Evolutionary conservation across 92 coral and sea anemone species (phyloP).

Genomic region (Parazoanthus atlanticus): DNA sequence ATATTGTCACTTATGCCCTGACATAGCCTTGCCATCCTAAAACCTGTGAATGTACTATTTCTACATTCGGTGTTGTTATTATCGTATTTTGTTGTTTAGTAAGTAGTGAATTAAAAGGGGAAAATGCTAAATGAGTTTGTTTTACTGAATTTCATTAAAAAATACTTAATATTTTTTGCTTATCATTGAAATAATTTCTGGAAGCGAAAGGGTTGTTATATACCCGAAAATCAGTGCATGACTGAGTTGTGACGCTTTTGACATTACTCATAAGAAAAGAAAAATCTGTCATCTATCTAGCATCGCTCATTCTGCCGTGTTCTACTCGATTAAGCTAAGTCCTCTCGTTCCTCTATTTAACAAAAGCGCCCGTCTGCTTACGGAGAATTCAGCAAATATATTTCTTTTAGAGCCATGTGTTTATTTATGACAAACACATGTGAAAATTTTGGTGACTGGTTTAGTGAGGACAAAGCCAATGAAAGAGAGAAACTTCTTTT

Average conservation of each 20-base stretch:
- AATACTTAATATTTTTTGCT: background rate
- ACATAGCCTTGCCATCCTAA: background rate
- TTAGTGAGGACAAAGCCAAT: conserved; percentile 38
- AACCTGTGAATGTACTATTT: background rate
- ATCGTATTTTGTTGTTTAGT: background rate
- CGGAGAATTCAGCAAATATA: conserved; percentile 36
- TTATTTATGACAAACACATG: conserved; percentile 45
- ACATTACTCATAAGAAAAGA: background rate
- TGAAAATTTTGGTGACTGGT: conserved; percentile 21
- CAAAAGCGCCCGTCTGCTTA: conserved; percentile 23
- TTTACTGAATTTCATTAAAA: background rate
- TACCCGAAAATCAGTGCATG: background rate
- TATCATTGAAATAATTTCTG: background rate
- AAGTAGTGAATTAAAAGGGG: background rate
- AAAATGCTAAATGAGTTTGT: background rate
- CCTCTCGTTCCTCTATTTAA: conserved; percentile 14
- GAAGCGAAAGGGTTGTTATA: background rate
- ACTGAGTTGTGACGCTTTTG: background rate
- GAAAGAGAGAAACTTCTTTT: conserved; percentile 1
- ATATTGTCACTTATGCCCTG: background rate
- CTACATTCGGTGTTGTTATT: background rate
- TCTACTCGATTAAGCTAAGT: background rate
- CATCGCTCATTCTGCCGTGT: background rate
- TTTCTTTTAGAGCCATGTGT: conserved; percentile 43
- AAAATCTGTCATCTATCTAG: conserved; percentile 19